Evolutionary conservation across 2,113 vertebrate species (phyloP).

Genomic region (Tragelaphus imberbis): DNA sequence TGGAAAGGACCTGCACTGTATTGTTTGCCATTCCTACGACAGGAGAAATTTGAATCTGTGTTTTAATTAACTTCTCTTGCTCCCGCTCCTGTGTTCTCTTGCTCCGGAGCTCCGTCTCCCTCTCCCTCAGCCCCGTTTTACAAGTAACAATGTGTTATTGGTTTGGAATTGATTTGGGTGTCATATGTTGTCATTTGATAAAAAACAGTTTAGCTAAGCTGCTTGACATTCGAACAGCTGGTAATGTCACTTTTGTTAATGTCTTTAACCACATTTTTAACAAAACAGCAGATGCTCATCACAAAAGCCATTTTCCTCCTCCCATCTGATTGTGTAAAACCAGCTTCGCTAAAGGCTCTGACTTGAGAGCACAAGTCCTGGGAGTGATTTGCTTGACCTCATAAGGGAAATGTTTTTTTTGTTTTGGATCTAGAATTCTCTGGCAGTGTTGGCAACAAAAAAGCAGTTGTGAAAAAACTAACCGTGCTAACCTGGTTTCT

Average conservation of each 20-base stretch:
- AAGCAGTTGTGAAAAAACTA: not conserved
- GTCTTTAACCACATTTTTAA: slow-evolving; percentile 87
- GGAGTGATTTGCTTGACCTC: slow-evolving; percentile 56
- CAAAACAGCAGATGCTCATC: slow-evolving; percentile 90
- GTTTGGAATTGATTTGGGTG: slow-evolving; percentile 85
- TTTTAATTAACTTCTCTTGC: slow-evolving; percentile 71
- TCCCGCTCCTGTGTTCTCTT: not conserved
- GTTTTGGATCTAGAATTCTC: slow-evolving; percentile 8
- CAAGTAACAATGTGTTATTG: slow-evolving; percentile 78
- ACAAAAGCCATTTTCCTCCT: slow-evolving; percentile 87
- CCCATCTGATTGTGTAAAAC: slow-evolving; percentile 76
- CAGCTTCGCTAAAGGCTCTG: slow-evolving; percentile 62
- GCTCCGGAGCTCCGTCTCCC: not conserved
- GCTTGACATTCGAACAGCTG: slow-evolving; percentile 86
- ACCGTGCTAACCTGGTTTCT: not conserved
- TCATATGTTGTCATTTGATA: slow-evolving; percentile 86
- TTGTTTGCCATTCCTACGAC: slow-evolving; percentile 48
- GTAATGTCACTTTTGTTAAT: slow-evolving; percentile 87
- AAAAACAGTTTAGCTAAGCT: slow-evolving; percentile 84
- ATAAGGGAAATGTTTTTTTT: not conserved
- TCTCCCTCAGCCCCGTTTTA: slow-evolving; percentile 64
- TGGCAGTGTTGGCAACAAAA: not conserved
- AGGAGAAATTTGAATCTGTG: slow-evolving; percentile 72
- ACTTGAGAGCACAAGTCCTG: slow-evolving; percentile 53
- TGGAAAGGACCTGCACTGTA: slow-evolving; percentile 35